These are phyloP conservation scores for Stenotaenia linearis DNA, from an alignment of 2,888 invertebrate genomes.

Conservation along the genomic window DNA sequence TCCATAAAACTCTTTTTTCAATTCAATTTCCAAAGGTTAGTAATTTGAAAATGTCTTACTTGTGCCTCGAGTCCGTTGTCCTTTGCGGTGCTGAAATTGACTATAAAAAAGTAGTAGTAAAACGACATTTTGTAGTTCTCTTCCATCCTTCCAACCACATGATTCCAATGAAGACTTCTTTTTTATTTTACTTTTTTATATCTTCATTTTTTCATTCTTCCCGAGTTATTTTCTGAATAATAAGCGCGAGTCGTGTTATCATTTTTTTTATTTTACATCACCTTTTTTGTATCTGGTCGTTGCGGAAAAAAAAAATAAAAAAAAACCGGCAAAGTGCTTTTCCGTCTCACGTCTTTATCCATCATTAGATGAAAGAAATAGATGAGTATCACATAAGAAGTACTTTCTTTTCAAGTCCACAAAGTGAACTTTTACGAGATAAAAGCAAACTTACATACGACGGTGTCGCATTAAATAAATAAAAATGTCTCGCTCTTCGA, in stretches of 20 bases:
- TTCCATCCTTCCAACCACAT: neutral
- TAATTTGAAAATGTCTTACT: too few species aligned
- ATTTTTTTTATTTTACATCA: neutral
- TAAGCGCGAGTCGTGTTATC: neutral
- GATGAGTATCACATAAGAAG: conserved; percentile 10
- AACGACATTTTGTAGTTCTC: neutral
- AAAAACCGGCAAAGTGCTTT: neutral
- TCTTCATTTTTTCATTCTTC: neutral
- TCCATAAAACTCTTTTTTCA: too few species aligned
- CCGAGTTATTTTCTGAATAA: conserved; percentile 1
- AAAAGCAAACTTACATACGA: conserved; percentile 2
- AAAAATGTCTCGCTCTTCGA: neutral
- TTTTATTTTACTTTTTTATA: neutral
- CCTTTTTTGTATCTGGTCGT: neutral
- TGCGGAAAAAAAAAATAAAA: neutral
- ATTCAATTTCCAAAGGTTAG: too few species aligned
- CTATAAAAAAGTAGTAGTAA: too few species aligned
- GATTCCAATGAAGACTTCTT: neutral
- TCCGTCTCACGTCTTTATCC: conserved; percentile 13
- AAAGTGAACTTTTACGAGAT: conserved; percentile 13
- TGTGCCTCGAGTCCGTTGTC: too few species aligned
- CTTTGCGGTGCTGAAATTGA: too few species aligned
- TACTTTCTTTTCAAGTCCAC: conserved; percentile 9
- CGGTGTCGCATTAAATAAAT: conserved; percentile 11
- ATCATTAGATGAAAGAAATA: conserved; percentile 19